These are phyloP conservation scores for Xiphophorus maculatus DNA, from an alignment of 2,113 vertebrate genomes.

Conservation along the genomic window DNA sequence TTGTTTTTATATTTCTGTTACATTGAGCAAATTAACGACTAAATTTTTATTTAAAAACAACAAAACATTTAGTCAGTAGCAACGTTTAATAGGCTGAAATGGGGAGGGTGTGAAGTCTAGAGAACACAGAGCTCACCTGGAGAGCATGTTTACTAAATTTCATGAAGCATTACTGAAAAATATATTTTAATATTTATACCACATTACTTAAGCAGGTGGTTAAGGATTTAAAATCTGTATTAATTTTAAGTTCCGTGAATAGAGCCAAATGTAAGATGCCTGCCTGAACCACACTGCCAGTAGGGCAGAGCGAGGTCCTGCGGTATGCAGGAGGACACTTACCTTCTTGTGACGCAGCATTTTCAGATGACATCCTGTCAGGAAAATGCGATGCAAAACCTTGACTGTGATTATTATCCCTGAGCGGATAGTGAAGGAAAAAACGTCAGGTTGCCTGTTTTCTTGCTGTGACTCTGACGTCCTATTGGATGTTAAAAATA, in stretches of 20 bases:
- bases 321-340: not conserved
- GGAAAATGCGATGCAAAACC: not conserved
- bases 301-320: not conserved
- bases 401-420: not conserved
- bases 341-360: conserved; percentile 70
- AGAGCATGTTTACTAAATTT: not conserved
- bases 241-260: not conserved
- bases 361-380: conserved; percentile 62
- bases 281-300: not conserved
- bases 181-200: not conserved
- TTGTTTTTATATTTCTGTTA: not conserved
- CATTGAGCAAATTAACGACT: no score
- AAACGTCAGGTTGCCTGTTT: not conserved
- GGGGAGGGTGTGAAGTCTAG: not conserved
- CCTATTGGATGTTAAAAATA: not conserved
- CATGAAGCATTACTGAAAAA: not conserved
- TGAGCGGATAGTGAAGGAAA: not conserved
- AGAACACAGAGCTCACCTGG: no score
- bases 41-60: not conserved
- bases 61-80: not conserved
- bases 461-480: not conserved
- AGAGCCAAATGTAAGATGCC: not conserved
- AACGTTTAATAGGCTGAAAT: not conserved
- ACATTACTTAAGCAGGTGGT: not conserved
- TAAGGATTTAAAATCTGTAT: not conserved